Percentiles rank a stretch among this genome's conserved stretches.
phyloP scores from a whole-genome alignment of 1,140 invertebrate species.

The Penaeus indicus region DNA sequence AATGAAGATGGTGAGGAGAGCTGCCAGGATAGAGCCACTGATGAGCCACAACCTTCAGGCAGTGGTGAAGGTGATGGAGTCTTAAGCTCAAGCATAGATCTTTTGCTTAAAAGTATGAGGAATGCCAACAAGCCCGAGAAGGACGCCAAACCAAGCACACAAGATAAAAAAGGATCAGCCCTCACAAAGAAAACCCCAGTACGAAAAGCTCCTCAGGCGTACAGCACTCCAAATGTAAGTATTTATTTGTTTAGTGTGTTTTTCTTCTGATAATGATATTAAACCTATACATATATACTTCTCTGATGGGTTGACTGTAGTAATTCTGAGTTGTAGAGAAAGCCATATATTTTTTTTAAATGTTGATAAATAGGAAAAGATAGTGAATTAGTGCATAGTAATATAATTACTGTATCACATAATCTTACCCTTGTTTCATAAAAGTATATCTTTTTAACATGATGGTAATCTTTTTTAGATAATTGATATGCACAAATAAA shows the following conservation, averaged over 20 bases:
- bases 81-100: slow-evolving; percentile 26
- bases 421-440: too few relatives aligned
- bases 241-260: neutral
- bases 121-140: slow-evolving; percentile 20
- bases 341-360: too few relatives aligned
- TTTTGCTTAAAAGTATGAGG: slow-evolving; percentile 48
- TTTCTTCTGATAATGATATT: neutral
- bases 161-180: neutral
- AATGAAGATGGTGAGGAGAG: slow-evolving; percentile 13
- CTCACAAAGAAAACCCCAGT: neutral
- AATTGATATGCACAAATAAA: too few relatives aligned
- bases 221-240: neutral
- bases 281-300: neutral
- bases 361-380: too few relatives aligned
- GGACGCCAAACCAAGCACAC: neutral
- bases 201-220: too few relatives aligned
- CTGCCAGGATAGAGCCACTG: neutral
- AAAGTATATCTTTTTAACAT: too few relatives aligned
- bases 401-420: too few relatives aligned
- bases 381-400: too few relatives aligned
- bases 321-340: neutral
- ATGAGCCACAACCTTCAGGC: neutral
- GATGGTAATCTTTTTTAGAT: neutral
- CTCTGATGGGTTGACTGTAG: neutral
- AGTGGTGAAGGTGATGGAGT: neutral